phyloP scores from a whole-genome alignment of 2,888 invertebrate genomes.

The Lathronympha strigana region DNA sequence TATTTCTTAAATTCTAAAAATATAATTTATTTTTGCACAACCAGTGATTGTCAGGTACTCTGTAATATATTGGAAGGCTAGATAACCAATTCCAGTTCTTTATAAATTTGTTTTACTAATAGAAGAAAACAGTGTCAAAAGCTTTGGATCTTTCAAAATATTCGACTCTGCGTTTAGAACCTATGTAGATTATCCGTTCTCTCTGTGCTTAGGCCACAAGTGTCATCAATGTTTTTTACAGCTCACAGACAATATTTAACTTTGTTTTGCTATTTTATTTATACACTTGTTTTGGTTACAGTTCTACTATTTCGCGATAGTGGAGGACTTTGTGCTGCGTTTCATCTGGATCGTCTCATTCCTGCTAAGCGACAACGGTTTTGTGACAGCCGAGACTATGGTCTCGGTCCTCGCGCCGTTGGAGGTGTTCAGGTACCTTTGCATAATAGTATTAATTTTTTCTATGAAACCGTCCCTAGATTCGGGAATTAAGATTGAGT shows the following conservation, averaged over 20 bases:
- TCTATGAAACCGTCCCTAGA: too few relatives aligned
- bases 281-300: conserved; percentile 65
- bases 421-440: conserved; percentile 91
- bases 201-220: not conserved
- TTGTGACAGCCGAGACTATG: conserved; percentile 91
- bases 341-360: conserved; percentile 97
- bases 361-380: conserved; percentile 90
- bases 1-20: too few relatives aligned
- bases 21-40: too few relatives aligned
- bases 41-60: too few relatives aligned
- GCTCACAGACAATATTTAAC: not conserved
- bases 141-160: not conserved
- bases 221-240: not conserved
- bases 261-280: not conserved
- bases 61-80: too few relatives aligned
- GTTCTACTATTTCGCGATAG: conserved; percentile 97
- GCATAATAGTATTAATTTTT: not conserved
- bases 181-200: not conserved
- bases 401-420: conserved; percentile 92
- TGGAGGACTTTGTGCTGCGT: conserved; percentile 96
- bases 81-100: too few relatives aligned
- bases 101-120: too few relatives aligned
- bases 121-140: conserved; percentile 8
- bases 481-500: too few relatives aligned
- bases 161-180: not conserved